Percentiles rank a stretch among this genome's conserved stretches.
These are phyloP conservation scores for Dysidea cf. avara DNA, from an alignment of 37 sponge, comb jelly and placozoan species.

Conservation along the genomic window DNA sequence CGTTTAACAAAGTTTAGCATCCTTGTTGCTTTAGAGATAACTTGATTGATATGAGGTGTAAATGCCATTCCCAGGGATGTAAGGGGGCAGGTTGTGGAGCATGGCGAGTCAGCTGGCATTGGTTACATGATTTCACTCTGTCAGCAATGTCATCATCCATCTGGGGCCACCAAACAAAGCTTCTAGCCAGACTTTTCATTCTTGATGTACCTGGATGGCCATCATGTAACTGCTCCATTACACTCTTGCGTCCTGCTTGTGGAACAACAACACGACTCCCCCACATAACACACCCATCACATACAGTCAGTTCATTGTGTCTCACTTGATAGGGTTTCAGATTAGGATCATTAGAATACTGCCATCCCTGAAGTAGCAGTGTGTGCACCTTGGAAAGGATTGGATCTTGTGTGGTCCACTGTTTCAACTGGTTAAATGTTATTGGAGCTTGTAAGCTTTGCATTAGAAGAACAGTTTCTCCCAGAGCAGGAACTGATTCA, in stretches of 20 bases:
- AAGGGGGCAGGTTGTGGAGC: not conserved
- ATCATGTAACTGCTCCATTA: not conserved
- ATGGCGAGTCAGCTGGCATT: not conserved
- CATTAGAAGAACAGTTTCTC: not conserved
- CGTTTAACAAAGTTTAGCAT: too few relatives aligned
- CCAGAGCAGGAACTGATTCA: not conserved
- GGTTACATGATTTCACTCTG: not conserved
- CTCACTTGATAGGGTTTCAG: not conserved
- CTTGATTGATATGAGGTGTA: too few relatives aligned
- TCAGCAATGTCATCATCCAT: slow-evolving; percentile 17
- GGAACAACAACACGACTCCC: slow-evolving; percentile 8
- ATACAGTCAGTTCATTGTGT: slow-evolving; percentile 2
- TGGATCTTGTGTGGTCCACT: slow-evolving; percentile 6
- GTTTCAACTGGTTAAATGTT: not conserved
- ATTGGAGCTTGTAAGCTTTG: not conserved
- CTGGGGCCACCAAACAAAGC: slow-evolving; percentile 28
- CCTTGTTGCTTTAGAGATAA: too few relatives aligned
- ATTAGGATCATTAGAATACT: not conserved
- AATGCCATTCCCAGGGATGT: too few relatives aligned
- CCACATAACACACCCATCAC: slow-evolving; percentile 33
- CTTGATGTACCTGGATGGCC: not conserved
- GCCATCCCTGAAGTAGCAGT: slow-evolving; percentile 17
- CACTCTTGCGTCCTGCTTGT: slow-evolving; percentile 1
- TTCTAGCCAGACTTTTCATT: slow-evolving; percentile 19
- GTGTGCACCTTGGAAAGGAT: not conserved